Conservation (phyloP, 2,888 invertebrate species). For the Micoletzkya japonica region DNA sequence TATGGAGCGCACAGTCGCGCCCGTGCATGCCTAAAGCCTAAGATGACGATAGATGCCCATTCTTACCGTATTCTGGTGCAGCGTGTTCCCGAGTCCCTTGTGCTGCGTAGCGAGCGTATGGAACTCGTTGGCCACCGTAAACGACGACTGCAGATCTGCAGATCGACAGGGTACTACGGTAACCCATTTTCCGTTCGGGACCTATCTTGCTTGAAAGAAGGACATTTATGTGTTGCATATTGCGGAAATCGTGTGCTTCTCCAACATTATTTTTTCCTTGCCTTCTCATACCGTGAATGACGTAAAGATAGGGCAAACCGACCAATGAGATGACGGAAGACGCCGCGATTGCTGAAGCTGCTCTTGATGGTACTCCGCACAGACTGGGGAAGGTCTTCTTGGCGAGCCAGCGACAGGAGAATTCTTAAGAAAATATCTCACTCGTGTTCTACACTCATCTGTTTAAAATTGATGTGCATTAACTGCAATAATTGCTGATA, state of each 20-base stretch:
- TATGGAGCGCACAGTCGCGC: too few species aligned
- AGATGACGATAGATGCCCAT: background rate
- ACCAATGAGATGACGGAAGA: slow-evolving; percentile 22
- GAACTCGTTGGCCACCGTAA: slow-evolving; percentile 20
- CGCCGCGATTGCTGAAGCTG: slow-evolving; percentile 15
- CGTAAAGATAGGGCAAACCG: background rate
- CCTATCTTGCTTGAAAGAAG: too few species aligned
- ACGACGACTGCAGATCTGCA: slow-evolving; percentile 14
- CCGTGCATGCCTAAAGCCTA: too few species aligned
- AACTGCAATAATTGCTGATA: too few species aligned
- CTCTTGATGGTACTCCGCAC: slow-evolving; percentile 17
- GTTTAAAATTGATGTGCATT: too few species aligned
- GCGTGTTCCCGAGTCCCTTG: slow-evolving; percentile 23
- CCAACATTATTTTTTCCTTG: too few species aligned
- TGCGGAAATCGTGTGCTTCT: too few species aligned
- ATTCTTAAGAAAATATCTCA: background rate
- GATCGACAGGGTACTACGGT: background rate
- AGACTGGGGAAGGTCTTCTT: background rate
- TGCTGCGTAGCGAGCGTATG: slow-evolving; percentile 23
- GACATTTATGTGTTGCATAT: too few species aligned
- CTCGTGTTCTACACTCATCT: too few species aligned
- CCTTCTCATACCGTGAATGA: background rate
- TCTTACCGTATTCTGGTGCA: slow-evolving; percentile 23
- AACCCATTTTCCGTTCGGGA: too few species aligned
- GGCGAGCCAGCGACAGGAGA: background rate